Conservation (phyloP, 2,888 invertebrate species). For the Drosophila vallismaia region DNA sequence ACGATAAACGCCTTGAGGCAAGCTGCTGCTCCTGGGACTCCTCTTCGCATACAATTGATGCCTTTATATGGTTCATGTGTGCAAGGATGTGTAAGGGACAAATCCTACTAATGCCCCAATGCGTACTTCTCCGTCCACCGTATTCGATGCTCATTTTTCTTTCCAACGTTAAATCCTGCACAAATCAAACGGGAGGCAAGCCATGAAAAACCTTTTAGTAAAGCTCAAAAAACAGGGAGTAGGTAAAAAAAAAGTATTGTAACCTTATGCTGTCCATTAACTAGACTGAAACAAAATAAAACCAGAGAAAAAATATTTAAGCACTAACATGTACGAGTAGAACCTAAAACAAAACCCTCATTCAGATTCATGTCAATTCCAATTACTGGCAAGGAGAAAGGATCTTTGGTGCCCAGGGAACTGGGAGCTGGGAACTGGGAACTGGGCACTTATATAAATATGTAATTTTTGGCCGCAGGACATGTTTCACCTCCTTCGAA, state of each 20-base stretch:
- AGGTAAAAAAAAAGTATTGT: conserved; percentile 23
- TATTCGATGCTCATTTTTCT: conserved; percentile 65
- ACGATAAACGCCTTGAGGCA: conserved; percentile 75
- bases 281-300: conserved; percentile 13
- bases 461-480: conserved; percentile 22
- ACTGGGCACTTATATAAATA: conserved; percentile 14
- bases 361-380: conserved; percentile 35
- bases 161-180: conserved; percentile 49
- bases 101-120: conserved; percentile 68
- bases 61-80: conserved; percentile 47
- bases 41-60: conserved; percentile 63
- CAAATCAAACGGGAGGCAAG: conserved; percentile 52
- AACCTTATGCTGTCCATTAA: conserved; percentile 31
- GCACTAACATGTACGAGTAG: neutral
- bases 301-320: conserved; percentile 3
- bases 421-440: conserved; percentile 7
- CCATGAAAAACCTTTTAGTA: conserved; percentile 18
- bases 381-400: conserved; percentile 21
- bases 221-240: conserved; percentile 12
- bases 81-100: conserved; percentile 45
- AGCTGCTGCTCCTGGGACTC: conserved; percentile 55
- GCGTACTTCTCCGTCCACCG: conserved; percentile 64
- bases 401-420: conserved; percentile 14
- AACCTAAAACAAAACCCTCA: conserved; percentile 21
- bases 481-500: conserved; percentile 26